Percentiles rank a stretch among this genome's conserved stretches.
Evolutionary conservation across 2,888 invertebrate genomes (phyloP).

Genomic region (Erebia aethiops): DNA sequence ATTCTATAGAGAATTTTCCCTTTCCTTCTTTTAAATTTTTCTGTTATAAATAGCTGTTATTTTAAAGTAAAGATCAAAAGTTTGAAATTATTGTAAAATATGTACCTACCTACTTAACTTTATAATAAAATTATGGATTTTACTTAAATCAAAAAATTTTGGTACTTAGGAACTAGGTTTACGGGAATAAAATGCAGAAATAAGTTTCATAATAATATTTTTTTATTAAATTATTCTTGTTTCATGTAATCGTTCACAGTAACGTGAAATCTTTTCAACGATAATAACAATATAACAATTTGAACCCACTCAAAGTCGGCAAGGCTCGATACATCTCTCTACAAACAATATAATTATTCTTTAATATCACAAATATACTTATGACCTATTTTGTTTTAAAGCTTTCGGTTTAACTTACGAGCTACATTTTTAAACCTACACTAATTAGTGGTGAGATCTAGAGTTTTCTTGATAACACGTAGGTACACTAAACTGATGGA

Average conservation of each 20-base stretch:
- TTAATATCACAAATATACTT: conserved; percentile 82
- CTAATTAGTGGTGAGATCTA: conserved; percentile 74
- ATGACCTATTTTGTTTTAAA: conserved; percentile 77
- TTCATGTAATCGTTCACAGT: conserved; percentile 65
- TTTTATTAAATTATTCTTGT: conserved; percentile 73
- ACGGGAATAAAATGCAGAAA: conserved; percentile 69
- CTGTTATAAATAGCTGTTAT: not conserved
- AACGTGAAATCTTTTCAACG: conserved; percentile 77
- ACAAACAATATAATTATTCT: conserved; percentile 81
- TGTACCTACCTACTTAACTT: no score
- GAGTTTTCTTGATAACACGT: conserved; percentile 66
- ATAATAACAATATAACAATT: conserved; percentile 75
- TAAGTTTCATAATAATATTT: conserved; percentile 63
- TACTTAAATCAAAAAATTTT: not conserved
- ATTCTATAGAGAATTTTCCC: not conserved
- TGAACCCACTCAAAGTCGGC: conserved; percentile 61
- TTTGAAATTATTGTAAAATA: no score
- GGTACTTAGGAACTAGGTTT: conserved; percentile 12
- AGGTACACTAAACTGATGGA: conserved; percentile 63
- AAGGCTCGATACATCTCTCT: conserved; percentile 74
- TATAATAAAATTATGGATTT: not conserved
- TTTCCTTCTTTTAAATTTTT: not conserved
- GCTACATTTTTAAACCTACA: conserved; percentile 64
- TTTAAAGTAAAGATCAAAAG: not conserved
- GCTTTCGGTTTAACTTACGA: conserved; percentile 79